Evolutionary conservation across 1,140 invertebrate genomes (phyloP).

Genomic region (Cotesia glomerata): DNA sequence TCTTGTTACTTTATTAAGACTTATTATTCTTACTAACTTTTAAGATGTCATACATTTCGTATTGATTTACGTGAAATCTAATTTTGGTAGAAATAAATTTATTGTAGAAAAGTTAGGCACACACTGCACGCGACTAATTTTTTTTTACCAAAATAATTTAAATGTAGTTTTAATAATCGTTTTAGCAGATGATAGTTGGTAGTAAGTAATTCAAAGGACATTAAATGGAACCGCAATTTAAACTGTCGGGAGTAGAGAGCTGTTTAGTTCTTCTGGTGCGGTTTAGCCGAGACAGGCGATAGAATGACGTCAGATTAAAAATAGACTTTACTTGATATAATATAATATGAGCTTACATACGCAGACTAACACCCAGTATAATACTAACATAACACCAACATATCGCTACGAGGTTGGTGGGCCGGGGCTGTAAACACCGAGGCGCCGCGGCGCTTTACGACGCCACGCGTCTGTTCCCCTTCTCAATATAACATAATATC

Average conservation of each 20-base stretch:
- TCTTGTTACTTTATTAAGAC: conserved; percentile 27
- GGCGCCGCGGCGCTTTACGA: conserved; percentile 62
- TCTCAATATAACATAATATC: conserved; percentile 54
- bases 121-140: no score
- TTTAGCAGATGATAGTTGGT: neutral
- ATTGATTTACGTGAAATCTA: no score
- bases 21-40: conserved; percentile 10
- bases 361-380: neutral
- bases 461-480: conserved; percentile 42
- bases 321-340: neutral
- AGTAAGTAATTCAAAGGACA: neutral
- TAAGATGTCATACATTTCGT: neutral
- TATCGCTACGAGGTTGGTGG: conserved; percentile 27
- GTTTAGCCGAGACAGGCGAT: neutral
- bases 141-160: neutral
- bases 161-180: neutral
- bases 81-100: no score
- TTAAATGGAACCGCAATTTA: neutral
- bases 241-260: neutral
- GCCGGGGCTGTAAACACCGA: conserved; percentile 55
- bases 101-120: no score
- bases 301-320: conserved; percentile 17
- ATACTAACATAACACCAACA: conserved; percentile 9
- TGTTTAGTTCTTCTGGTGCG: neutral
- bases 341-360: neutral